Conservation (phyloP, 2,888 invertebrate species). For the Psococerastis gibbosa region DNA sequence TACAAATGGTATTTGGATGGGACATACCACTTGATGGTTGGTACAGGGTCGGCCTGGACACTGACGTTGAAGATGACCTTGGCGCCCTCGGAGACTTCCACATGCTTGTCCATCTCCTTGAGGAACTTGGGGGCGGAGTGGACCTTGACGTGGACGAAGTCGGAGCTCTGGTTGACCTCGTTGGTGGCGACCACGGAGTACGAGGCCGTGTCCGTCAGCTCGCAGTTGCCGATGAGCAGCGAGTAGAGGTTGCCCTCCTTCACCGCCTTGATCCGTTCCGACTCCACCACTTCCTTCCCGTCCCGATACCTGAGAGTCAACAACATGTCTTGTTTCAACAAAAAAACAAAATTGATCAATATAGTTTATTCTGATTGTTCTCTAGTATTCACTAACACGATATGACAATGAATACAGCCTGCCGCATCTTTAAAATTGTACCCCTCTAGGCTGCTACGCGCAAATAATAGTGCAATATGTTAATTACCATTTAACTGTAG, state of each 20-base stretch:
- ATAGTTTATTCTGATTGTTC: too few species aligned
- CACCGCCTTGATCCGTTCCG: slow-evolving; percentile 48
- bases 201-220: slow-evolving; percentile 63
- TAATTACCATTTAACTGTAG: slow-evolving; percentile 48
- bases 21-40: slow-evolving; percentile 61
- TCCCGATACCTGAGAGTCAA: slow-evolving; percentile 47
- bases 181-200: slow-evolving; percentile 75
- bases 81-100: slow-evolving; percentile 54
- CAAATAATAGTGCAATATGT: too few species aligned
- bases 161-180: slow-evolving; percentile 75
- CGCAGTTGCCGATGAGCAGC: slow-evolving; percentile 48
- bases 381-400: too few species aligned
- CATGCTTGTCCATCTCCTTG: slow-evolving; percentile 45
- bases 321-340: slow-evolving; percentile 9
- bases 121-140: slow-evolving; percentile 58
- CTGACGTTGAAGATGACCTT: slow-evolving; percentile 53
- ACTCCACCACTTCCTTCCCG: slow-evolving; percentile 54
- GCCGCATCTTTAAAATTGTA: too few species aligned
- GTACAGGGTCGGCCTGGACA: slow-evolving; percentile 64
- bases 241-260: slow-evolving; percentile 50
- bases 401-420: too few species aligned
- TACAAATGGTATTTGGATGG: slow-evolving; percentile 5
- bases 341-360: neutral
- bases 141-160: slow-evolving; percentile 75
- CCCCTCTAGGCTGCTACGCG: too few species aligned